These are phyloP conservation scores for Sandelia bainsii DNA, from an alignment of 2,797 vertebrate species.

Conservation along the genomic window DNA sequence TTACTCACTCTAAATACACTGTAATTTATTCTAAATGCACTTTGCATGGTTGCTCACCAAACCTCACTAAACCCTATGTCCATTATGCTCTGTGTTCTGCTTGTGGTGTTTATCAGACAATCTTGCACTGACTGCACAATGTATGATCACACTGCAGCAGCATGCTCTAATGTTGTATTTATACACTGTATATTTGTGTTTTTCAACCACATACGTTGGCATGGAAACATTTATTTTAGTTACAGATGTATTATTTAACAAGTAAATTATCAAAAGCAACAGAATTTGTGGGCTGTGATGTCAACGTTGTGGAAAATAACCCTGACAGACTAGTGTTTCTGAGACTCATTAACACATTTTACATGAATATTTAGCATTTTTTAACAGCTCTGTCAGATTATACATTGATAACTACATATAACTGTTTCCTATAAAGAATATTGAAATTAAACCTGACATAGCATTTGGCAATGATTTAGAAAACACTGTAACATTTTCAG, in stretches of 20 bases:
- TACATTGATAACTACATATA: constrained; percentile 55
- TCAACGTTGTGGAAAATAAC: constrained; percentile 14
- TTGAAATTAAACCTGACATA: constrained; percentile 43
- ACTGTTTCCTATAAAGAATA: constrained; percentile 42
- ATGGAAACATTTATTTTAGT: constrained; percentile 29
- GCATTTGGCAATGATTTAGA: constrained; percentile 40
- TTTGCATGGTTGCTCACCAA: constrained; percentile 47
- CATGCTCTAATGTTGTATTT: constrained; percentile 42
- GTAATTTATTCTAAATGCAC: constrained; percentile 31
- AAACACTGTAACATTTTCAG: constrained; percentile 49
- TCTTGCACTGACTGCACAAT: constrained; percentile 44
- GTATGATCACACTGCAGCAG: constrained; percentile 40
- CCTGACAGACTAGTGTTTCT: constrained; percentile 35
- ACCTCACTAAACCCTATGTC: constrained; percentile 45
- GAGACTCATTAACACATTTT: constrained; percentile 46
- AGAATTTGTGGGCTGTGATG: constrained; percentile 5
- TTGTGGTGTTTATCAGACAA: constrained; percentile 28
- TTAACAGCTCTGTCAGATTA: constrained; percentile 42
- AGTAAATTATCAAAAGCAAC: constrained; percentile 32
- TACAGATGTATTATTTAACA: constrained; percentile 19
- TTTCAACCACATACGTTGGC: constrained; percentile 18
- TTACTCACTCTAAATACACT: constrained; percentile 23
- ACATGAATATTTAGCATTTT: constrained; percentile 40
- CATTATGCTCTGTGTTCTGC: constrained; percentile 30
- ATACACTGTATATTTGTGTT: not conserved